These are phyloP conservation scores for Notolabrus celidotus DNA, from an alignment of 2,797 vertebrate genomes.

Conservation along the genomic window DNA sequence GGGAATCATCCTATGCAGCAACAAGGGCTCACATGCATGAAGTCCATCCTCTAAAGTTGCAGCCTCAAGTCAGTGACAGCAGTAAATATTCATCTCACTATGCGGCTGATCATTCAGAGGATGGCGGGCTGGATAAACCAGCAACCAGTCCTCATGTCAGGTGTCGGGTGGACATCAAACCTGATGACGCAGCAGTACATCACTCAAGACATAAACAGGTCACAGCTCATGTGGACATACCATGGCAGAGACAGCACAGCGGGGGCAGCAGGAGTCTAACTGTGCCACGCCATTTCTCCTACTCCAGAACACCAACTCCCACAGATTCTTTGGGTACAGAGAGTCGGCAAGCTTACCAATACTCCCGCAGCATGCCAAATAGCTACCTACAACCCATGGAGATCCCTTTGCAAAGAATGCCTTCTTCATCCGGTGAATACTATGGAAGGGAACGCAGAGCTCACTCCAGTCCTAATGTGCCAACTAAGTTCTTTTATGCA, in stretches of 20 bases:
- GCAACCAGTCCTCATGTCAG: conserved; percentile 92
- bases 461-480: conserved; percentile 87
- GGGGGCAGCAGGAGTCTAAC: conserved; percentile 86
- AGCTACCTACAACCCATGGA: conserved; percentile 85
- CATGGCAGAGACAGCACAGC: conserved; percentile 85
- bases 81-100: conserved; percentile 91
- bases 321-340: conserved; percentile 91
- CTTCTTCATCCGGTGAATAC: conserved; percentile 85
- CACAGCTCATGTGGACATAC: conserved; percentile 77
- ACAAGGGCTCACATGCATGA: conserved; percentile 89
- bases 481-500: conserved; percentile 92
- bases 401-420: conserved; percentile 84
- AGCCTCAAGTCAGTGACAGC: conserved; percentile 91
- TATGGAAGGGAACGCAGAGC: conserved; percentile 88
- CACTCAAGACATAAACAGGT: conserved; percentile 84
- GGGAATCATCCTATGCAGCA: conserved; percentile 85
- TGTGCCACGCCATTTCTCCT: conserved; percentile 88
- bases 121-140: conserved; percentile 78
- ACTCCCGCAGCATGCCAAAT: conserved; percentile 85
- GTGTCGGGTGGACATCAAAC: conserved; percentile 96
- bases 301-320: conserved; percentile 91
- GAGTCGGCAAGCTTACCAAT: conserved; percentile 85
- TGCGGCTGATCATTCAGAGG: conserved; percentile 84
- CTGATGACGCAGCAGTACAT: conserved; percentile 88
- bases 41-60: conserved; percentile 94